Conservation (phyloP, 64 coral and sea anemone species). For the Hydrozoanthus tunicans region DNA sequence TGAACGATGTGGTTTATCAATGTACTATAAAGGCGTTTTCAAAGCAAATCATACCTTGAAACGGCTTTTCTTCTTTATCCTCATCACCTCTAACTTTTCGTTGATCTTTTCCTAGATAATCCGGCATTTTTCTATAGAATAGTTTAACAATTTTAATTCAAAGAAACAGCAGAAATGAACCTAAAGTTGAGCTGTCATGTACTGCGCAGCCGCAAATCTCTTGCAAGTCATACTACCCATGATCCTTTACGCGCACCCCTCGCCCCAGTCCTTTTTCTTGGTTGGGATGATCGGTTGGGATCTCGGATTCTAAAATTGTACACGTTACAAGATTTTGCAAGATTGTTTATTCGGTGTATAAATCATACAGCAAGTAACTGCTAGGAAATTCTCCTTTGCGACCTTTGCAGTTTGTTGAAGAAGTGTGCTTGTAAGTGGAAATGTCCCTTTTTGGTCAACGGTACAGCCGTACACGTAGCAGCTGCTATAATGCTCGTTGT, state of each 20-base stretch:
- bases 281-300: not conserved
- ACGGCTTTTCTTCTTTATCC: slow-evolving; percentile 92
- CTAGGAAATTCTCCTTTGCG: not conserved
- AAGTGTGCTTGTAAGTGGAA: not conserved
- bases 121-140: slow-evolving; percentile 78
- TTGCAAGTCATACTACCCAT: slow-evolving; percentile 43
- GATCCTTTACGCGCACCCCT: not conserved
- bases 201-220: slow-evolving; percentile 25
- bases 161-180: not conserved
- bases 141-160: not conserved
- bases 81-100: slow-evolving; percentile 86
- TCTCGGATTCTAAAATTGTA: not conserved
- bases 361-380: not conserved
- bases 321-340: not conserved
- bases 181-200: not conserved
- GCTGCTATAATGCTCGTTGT: slow-evolving; percentile 28
- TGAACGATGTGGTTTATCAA: not conserved
- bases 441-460: not conserved
- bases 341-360: not conserved
- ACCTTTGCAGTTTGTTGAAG: not conserved
- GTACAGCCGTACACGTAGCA: not conserved
- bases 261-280: not conserved
- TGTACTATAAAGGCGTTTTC: not conserved
- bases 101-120: slow-evolving; percentile 99
- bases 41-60: slow-evolving; percentile 73